Conservation (phyloP, 2,797 vertebrate genomes). For the Microctenopoma steveboyesi region DNA sequence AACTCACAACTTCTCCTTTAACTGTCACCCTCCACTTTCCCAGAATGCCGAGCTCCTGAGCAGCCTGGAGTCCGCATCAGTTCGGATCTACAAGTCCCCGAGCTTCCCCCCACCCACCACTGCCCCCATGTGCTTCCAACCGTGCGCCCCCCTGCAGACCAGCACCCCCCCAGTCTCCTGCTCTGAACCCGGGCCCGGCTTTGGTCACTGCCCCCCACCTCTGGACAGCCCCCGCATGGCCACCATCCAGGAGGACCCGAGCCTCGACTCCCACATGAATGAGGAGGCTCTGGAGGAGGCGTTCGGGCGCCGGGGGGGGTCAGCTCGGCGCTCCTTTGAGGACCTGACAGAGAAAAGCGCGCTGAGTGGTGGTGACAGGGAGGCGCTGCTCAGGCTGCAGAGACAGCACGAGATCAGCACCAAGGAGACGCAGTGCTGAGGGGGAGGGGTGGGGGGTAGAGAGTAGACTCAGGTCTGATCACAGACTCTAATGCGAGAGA, state of each 20-base stretch:
- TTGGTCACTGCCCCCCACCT: constrained; percentile 36
- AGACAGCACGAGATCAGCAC: constrained; percentile 87
- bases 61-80: constrained; percentile 92
- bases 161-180: constrained; percentile 61
- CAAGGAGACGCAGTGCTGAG: constrained; percentile 95
- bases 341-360: constrained; percentile 87
- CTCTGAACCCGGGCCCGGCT: neutral
- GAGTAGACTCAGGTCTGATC: no score
- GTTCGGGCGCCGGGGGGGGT: constrained; percentile 80
- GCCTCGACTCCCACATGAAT: constrained; percentile 87
- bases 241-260: constrained; percentile 95
- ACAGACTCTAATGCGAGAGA: no score
- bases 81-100: constrained; percentile 89
- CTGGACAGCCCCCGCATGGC: constrained; percentile 89
- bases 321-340: constrained; percentile 88
- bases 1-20: neutral
- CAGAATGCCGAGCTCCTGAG: constrained; percentile 95
- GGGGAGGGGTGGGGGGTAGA: neutral
- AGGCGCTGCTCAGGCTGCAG: constrained; percentile 80
- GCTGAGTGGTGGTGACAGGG: constrained; percentile 80
- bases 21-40: constrained; percentile 8
- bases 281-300: constrained; percentile 87
- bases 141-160: constrained; percentile 65
- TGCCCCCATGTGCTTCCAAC: constrained; percentile 48
- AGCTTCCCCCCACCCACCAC: constrained; percentile 31